phyloP scores from a whole-genome alignment of 2,888 invertebrate species.

The Sericinus montela region DNA sequence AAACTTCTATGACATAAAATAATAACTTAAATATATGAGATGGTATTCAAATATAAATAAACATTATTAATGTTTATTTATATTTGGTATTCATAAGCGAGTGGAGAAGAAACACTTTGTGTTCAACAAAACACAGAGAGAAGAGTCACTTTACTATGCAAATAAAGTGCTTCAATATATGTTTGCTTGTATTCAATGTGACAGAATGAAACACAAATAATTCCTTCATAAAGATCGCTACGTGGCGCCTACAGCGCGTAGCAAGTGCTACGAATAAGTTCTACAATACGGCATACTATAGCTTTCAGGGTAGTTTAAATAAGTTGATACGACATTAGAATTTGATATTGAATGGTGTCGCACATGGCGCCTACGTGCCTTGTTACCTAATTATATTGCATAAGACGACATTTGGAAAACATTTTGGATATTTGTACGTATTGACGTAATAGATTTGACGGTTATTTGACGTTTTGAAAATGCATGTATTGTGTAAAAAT shows the following conservation, averaged over 20 bases:
- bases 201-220: slow-evolving; percentile 9
- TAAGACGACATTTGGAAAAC: too few species aligned
- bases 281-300: not conserved
- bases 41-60: too few species aligned
- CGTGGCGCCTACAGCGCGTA: not conserved
- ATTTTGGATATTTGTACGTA: too few species aligned
- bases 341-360: not conserved
- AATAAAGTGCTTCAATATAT: slow-evolving; percentile 2
- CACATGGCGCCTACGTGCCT: not conserved
- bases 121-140: not conserved
- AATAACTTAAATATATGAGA: too few species aligned
- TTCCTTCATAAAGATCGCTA: not conserved
- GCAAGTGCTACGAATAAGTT: not conserved
- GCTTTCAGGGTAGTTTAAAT: not conserved
- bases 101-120: not conserved
- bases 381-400: not conserved
- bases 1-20: too few species aligned
- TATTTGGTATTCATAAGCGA: not conserved
- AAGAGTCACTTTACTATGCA: slow-evolving; percentile 1
- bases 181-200: not conserved
- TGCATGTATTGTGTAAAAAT: too few species aligned
- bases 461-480: too few species aligned
- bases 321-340: not conserved
- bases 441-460: too few species aligned
- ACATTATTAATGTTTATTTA: too few species aligned